Conservation (phyloP, 2,797 vertebrate genomes). For the Coracias cyanogaster region DNA sequence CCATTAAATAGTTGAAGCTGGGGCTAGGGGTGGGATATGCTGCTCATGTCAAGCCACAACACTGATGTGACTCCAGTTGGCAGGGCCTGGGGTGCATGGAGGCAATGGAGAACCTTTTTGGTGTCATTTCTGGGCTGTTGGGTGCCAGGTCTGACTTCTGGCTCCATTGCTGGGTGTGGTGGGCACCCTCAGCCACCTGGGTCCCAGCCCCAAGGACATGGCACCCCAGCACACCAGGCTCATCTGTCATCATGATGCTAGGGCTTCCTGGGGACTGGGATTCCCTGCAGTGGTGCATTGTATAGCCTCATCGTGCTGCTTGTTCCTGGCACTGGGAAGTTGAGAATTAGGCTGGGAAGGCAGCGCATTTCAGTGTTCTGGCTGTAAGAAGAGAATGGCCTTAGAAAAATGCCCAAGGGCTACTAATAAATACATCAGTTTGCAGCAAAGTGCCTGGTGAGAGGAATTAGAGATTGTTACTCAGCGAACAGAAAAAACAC, state of each 20-base stretch:
- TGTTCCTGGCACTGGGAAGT: fast-evolving
- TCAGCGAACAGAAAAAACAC: not conserved
- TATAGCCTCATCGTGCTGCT: fast-evolving
- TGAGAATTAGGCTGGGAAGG: not conserved
- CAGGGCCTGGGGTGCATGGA: not conserved
- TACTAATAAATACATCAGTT: not conserved
- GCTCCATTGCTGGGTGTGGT: not conserved
- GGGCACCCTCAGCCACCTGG: not conserved
- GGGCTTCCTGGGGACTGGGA: not conserved
- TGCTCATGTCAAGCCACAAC: not conserved
- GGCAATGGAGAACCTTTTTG: not conserved
- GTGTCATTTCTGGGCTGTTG: not conserved
- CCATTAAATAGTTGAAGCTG: not conserved
- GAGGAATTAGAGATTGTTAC: not conserved
- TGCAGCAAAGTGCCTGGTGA: not conserved
- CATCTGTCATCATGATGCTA: fast-evolving
- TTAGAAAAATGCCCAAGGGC: not conserved
- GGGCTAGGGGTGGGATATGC: not conserved
- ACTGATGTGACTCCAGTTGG: not conserved
- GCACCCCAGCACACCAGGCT: fast-evolving
- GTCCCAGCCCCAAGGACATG: not conserved
- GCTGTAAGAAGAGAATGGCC: not conserved
- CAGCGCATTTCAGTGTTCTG: not conserved
- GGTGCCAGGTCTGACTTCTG: not conserved
- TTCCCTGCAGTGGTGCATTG: not conserved